These are phyloP conservation scores for Eupelmus urozonus DNA, from an alignment of 2,888 invertebrate species.

Conservation along the genomic window DNA sequence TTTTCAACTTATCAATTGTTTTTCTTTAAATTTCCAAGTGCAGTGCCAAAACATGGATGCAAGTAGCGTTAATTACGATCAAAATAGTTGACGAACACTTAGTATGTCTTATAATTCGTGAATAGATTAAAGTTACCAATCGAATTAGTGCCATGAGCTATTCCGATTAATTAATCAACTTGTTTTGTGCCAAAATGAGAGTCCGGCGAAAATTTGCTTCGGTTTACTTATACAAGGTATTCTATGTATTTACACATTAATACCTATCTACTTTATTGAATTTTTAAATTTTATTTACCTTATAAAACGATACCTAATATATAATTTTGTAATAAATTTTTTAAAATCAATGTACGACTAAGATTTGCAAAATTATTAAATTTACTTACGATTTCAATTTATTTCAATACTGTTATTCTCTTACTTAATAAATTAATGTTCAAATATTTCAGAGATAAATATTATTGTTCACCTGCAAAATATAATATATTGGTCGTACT, in stretches of 20 bases:
- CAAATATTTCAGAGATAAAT: background rate
- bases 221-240: no score
- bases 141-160: conserved; percentile 46
- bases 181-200: conserved; percentile 41
- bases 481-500: background rate
- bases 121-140: conserved; percentile 26
- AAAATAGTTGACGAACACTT: background rate
- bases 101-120: conserved; percentile 6
- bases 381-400: no score
- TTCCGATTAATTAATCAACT: conserved; percentile 13
- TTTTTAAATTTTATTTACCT: no score
- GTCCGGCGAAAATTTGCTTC: background rate
- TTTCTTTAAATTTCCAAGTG: background rate
- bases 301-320: no score
- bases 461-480: no score
- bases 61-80: background rate
- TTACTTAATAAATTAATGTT: no score
- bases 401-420: no score
- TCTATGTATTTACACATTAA: no score
- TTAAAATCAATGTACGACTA: no score
- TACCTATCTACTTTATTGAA: no score
- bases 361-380: no score
- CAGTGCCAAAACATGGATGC: background rate
- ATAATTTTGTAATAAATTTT: no score
- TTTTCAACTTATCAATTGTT: conserved; percentile 10